A percentile compares a stretch with the other conserved stretches of the same genome.
Conservation (phyloP, 2,113 vertebrate genomes). For the Phodopus roborovskii region DNA sequence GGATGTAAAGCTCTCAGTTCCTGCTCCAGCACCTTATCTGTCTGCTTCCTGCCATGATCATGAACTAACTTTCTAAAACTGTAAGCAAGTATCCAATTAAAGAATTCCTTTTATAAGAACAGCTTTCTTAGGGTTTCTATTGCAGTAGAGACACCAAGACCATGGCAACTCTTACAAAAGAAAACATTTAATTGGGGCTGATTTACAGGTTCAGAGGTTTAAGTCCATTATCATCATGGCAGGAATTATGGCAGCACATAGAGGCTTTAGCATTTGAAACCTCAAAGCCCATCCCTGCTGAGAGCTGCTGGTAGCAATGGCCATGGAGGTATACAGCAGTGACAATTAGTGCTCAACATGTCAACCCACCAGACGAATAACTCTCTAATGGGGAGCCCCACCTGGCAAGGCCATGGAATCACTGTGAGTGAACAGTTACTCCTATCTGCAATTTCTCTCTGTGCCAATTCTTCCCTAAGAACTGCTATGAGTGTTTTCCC, state of each 20-base stretch:
- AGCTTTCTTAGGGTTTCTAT: not conserved
- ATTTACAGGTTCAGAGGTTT: not conserved
- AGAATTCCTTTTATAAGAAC: not conserved
- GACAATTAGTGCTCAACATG: too few species aligned
- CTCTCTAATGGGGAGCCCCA: too few species aligned
- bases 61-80: not conserved
- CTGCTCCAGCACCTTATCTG: not conserved
- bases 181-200: not conserved
- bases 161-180: not conserved
- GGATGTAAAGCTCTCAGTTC: not conserved
- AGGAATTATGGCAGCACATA: not conserved
- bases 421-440: too few species aligned
- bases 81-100: not conserved
- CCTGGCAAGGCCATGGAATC: too few species aligned
- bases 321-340: too few species aligned
- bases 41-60: not conserved
- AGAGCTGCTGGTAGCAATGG: too few species aligned
- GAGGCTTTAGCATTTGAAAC: not conserved
- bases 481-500: too few species aligned
- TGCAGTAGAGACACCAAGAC: not conserved
- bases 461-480: too few species aligned
- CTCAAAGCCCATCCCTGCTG: not conserved
- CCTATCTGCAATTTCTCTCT: too few species aligned
- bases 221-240: not conserved
- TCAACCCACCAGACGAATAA: too few species aligned